phyloP scores from a whole-genome alignment of 2,888 invertebrate species.

The Zelleria hepariella region DNA sequence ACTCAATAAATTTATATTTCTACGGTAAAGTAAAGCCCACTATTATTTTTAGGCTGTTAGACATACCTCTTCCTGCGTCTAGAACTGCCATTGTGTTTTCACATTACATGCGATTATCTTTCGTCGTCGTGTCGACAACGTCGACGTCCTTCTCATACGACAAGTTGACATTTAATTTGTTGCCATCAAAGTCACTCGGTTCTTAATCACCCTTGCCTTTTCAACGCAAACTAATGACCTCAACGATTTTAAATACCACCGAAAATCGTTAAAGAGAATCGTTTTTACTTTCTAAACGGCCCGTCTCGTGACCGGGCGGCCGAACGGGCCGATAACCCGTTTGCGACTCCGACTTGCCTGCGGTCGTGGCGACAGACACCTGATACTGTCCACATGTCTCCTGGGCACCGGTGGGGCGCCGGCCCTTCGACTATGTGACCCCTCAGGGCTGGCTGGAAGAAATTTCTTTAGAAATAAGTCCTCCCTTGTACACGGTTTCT shows the following conservation, averaged over 20 bases:
- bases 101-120: too few relatives aligned
- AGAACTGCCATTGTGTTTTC: too few relatives aligned
- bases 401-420: not conserved
- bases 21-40: too few relatives aligned
- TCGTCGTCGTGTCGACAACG: too few relatives aligned
- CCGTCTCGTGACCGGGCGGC: slow-evolving; percentile 24
- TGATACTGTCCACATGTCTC: slow-evolving; percentile 57
- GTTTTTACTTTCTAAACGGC: slow-evolving; percentile 36
- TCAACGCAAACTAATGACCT: not conserved
- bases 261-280: slow-evolving; percentile 13
- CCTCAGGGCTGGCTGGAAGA: too few relatives aligned
- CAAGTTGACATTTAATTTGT: not conserved
- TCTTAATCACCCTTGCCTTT: not conserved
- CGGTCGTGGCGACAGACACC: slow-evolving; percentile 68
- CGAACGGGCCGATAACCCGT: slow-evolving; percentile 47
- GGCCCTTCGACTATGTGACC: not conserved
- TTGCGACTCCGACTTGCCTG: slow-evolving; percentile 41
- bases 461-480: too few relatives aligned
- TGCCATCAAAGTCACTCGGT: not conserved
- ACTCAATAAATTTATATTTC: too few relatives aligned
- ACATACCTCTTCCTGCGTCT: too few relatives aligned
- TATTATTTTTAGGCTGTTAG: too few relatives aligned
- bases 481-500: too few relatives aligned
- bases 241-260: not conserved
- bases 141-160: too few relatives aligned